These are phyloP conservation scores for Harpagifer antarcticus DNA, from an alignment of 2,797 vertebrate species.

Conservation along the genomic window DNA sequence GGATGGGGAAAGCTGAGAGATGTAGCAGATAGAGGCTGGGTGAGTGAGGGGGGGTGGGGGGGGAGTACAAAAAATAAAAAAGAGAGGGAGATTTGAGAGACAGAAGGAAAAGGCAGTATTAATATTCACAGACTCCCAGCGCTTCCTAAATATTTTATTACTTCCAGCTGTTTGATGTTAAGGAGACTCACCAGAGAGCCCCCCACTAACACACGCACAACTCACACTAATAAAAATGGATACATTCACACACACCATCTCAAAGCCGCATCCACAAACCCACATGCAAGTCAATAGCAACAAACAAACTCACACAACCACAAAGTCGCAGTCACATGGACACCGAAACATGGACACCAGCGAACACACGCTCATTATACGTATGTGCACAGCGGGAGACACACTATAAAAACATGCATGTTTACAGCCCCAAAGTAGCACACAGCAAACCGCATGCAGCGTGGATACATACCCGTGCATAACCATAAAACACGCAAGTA, in stretches of 20 bases:
- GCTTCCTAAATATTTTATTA: slow-evolving; percentile 95
- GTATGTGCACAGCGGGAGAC: slow-evolving; percentile 36
- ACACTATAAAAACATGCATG: slow-evolving; percentile 49
- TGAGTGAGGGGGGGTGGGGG: slow-evolving; percentile 67
- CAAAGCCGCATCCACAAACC: slow-evolving; percentile 57
- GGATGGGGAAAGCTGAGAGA: slow-evolving; percentile 71
- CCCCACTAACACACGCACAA: slow-evolving; percentile 27
- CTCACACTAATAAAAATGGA: slow-evolving; percentile 64
- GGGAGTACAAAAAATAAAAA: slow-evolving; percentile 73
- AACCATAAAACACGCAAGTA: slow-evolving; percentile 25
- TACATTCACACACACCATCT: slow-evolving; percentile 58
- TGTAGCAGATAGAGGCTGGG: slow-evolving; percentile 25
- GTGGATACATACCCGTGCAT: slow-evolving; percentile 16
- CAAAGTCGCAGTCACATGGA: slow-evolving; percentile 27
- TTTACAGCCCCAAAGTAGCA: slow-evolving; percentile 49
- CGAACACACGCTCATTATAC: slow-evolving; percentile 21
- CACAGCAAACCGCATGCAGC: slow-evolving; percentile 40
- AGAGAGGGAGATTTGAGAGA: slow-evolving; percentile 85
- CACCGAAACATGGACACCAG: not conserved
- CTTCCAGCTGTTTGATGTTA: slow-evolving; percentile 93
- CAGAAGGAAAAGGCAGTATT: slow-evolving; percentile 90
- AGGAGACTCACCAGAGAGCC: slow-evolving; percentile 86
- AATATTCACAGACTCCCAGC: slow-evolving; percentile 93
- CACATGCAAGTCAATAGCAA: slow-evolving; percentile 64
- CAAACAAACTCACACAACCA: slow-evolving; percentile 24